A percentile compares a stretch with the other conserved stretches of the same genome.
Conservation (phyloP, 2,797 vertebrate species). For the Nasua narica region DNA sequence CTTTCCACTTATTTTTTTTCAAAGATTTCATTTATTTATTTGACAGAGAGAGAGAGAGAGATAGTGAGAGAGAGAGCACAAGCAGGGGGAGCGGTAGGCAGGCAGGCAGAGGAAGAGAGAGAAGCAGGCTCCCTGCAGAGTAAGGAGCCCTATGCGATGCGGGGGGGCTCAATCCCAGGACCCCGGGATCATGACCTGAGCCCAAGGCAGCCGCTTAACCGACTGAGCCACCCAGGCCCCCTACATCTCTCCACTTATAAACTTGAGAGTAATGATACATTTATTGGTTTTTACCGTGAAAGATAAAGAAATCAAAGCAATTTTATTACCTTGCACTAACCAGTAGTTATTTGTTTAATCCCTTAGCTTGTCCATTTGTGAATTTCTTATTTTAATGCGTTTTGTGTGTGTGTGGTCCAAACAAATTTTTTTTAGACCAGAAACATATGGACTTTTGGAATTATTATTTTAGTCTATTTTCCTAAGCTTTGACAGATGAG, state of each 20-base stretch:
- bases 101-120: too few species aligned
- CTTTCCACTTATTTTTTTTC: not conserved
- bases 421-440: not conserved
- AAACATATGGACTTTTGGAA: not conserved
- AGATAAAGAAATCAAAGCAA: not conserved
- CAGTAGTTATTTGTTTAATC: not conserved
- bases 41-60: too few species aligned
- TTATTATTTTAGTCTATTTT: not conserved
- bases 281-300: not conserved
- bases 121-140: too few species aligned
- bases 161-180: too few species aligned
- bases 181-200: too few species aligned
- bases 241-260: not conserved
- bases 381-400: not conserved
- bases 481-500: not conserved
- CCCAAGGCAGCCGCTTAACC: too few species aligned
- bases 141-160: too few species aligned
- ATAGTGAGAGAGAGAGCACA: too few species aligned
- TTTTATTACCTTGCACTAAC: not conserved
- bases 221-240: too few species aligned
- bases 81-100: too few species aligned
- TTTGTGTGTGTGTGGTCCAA: not conserved
- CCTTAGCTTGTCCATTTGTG: not conserved
- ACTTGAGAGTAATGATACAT: not conserved
- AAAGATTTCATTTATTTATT: too few species aligned